These are phyloP conservation scores for Drosophila insularis DNA, from an alignment of 1,140 invertebrate genomes.

Conservation along the genomic window DNA sequence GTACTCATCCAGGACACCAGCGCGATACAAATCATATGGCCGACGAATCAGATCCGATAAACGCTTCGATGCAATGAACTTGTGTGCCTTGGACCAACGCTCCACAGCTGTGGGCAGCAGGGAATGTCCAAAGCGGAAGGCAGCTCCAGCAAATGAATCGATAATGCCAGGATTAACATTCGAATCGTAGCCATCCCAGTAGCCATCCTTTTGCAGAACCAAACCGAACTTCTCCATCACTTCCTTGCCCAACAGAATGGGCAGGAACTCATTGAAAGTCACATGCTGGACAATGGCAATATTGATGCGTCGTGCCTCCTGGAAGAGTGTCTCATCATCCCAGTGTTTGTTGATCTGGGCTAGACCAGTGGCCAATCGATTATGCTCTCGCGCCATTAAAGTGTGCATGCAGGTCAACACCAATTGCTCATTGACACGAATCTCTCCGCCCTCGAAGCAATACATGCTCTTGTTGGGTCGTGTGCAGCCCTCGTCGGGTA, in stretches of 20 bases:
- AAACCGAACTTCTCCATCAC: constrained; percentile 96
- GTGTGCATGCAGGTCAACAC: constrained; percentile 96
- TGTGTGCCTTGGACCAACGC: constrained; percentile 96
- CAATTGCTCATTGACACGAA: constrained; percentile 96
- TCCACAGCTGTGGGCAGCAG: constrained; percentile 93
- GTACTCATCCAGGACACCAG: constrained; percentile 95
- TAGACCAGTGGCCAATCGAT: constrained; percentile 90
- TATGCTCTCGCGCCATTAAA: constrained; percentile 94
- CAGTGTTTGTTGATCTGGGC: constrained; percentile 94
- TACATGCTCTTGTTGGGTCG: constrained; percentile 93
- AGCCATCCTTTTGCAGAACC: constrained; percentile 91
- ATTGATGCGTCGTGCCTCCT: constrained; percentile 94
- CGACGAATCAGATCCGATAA: constrained; percentile 94
- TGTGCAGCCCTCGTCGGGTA: constrained; percentile 96
- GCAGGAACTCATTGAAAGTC: constrained; percentile 97
- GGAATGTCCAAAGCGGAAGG: constrained; percentile 95
- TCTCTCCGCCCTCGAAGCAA: constrained; percentile 96
- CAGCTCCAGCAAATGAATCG: constrained; percentile 93
- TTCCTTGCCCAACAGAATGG: constrained; percentile 95
- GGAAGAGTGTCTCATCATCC: constrained; percentile 97
- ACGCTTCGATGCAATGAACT: constrained; percentile 95
- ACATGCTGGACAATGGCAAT: constrained; percentile 96
- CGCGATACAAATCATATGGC: constrained; percentile 94
- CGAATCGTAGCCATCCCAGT: constrained; percentile 94
- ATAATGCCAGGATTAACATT: constrained; percentile 93